Evolutionary conservation across 2,888 invertebrate genomes (phyloP), one percentile per base, ranked within the genome.

Genomic region (Nudaria mundana): DNA sequence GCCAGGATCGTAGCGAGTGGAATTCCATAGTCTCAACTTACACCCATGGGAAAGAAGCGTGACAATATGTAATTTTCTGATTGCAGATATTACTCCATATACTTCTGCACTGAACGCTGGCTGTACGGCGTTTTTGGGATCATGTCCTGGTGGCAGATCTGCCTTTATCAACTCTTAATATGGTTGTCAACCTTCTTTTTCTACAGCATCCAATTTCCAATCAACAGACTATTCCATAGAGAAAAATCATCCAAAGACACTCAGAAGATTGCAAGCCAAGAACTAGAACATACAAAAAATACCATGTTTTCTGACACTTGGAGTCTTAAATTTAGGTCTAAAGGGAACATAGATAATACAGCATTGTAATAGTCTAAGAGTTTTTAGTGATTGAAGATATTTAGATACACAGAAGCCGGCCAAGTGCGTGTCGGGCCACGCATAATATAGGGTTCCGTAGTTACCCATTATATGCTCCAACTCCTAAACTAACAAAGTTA

Each of bases 131-230:
- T 91, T 35, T 88, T 91, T 64, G 82, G 82, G 20, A 60, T 87
- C 42, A 76, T 91, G 78, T 82, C 75, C 48, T 89, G 91, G 89
- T 84, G 89, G 73, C 86, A 90, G 40, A 69, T 85, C 37, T 81
- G 79, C 50, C 44, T 84, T 0, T 81, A 73, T 69, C 84, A 87
- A 46, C 37, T 79, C 18, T 29, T 63, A 22, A 83, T 83, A 48
- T 83, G 85, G 84, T 26, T 40, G 0, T 73, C 73, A 2, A 66
- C 71, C 0, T 80, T 71, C 52, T 1, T 75, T 43, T 84, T 80
- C 73, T 87, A 88, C 60, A 63, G 39, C 39, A 37, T 86, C 3
- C 82, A 84, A 37, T 87, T 71, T 45, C 81, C 87, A 0, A 56
- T 88, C 35, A 84, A 83, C 58, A 65, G 83, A 38, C 45, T 86